Base-by-base conservation (phyloP, 1,140 invertebrate species). In the Pseudomyrmex dendroicus region DNA sequence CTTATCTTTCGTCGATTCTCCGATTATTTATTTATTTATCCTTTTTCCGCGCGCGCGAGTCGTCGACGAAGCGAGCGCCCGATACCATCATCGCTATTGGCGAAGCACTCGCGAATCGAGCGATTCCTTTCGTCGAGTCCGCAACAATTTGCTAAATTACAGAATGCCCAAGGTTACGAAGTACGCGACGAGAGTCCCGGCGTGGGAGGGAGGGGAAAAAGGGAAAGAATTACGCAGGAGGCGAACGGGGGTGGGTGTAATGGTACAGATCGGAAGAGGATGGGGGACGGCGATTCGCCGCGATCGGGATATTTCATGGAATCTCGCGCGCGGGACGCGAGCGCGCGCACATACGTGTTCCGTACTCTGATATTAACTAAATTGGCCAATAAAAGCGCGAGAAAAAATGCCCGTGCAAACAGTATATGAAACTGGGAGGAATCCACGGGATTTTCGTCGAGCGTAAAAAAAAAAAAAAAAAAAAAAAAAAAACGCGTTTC, bases 81-180 rank as follows among this genome's bases (percentile, higher is more conserved):
- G 62, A 78, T 63, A 70, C 63, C 50, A 77, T 83, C 48, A 63
- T 85, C 74, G 83, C 48, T 80, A 52, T 64, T 62, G 82, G 48
- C 35, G 73, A 73, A 48, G 50, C 76, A 52, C 22, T 62, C 83
- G 84, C 86, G 80, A 74, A 83, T 73, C 87, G 77, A 85, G 56
- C 72, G 86, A 85, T 83, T 78, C 56, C 77, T 78, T 66, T 73
- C 86, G 76, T 56, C 76, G 86, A 89, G 88, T 88, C 84, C 84
- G 84, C 84, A 89, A 89, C 86, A 86, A 90, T 90, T 89, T 88
- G 83, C 86, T 89, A 89, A 89, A 90, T 90, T 90, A 89, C 86
- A 88, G 86, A 91, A 91, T 91, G 90, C 90, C 90, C 90, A 91
- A 89, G 86, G 83, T 90, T 89, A 89, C 83, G 72, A 76, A 35